Conservation (phyloP, 2,113 vertebrate genomes). For the Camelus bactrianus region DNA sequence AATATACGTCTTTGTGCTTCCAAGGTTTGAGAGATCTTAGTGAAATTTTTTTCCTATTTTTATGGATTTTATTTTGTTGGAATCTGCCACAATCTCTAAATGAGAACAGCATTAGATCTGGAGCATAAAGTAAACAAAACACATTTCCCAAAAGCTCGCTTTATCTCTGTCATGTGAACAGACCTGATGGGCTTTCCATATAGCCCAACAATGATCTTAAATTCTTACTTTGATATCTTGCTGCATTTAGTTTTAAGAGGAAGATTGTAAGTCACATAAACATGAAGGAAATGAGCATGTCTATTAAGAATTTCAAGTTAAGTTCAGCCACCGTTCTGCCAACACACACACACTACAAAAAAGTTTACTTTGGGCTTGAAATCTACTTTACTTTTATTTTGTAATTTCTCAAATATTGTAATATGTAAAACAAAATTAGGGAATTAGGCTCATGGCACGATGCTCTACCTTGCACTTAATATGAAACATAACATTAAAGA, state of each 20-base stretch:
- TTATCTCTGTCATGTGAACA: not conserved
- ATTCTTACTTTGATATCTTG: not conserved
- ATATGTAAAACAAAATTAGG: not conserved
- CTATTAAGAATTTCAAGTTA: not conserved
- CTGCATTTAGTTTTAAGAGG: not conserved
- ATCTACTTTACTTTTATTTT: slow-evolving; percentile 23
- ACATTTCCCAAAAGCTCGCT: not conserved
- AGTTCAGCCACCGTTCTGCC: not conserved
- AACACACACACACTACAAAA: not conserved
- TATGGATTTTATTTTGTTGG: not conserved
- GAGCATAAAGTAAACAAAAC: not conserved
- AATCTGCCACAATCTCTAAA: not conserved
- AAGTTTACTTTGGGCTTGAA: not conserved
- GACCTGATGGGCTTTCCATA: not conserved
- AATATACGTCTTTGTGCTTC: not conserved
- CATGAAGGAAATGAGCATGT: not conserved
- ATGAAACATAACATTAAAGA: not conserved
- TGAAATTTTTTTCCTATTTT: not conserved
- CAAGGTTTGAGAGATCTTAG: not conserved
- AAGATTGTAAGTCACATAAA: not conserved
- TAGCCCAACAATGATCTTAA: not conserved
- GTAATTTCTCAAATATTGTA: slow-evolving; percentile 6
- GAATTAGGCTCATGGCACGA: not conserved
- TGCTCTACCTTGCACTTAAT: not conserved
- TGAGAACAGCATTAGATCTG: not conserved